Evolutionary conservation across 2,888 invertebrate genomes (phyloP).

Genomic region (Dynastes maya): DNA sequence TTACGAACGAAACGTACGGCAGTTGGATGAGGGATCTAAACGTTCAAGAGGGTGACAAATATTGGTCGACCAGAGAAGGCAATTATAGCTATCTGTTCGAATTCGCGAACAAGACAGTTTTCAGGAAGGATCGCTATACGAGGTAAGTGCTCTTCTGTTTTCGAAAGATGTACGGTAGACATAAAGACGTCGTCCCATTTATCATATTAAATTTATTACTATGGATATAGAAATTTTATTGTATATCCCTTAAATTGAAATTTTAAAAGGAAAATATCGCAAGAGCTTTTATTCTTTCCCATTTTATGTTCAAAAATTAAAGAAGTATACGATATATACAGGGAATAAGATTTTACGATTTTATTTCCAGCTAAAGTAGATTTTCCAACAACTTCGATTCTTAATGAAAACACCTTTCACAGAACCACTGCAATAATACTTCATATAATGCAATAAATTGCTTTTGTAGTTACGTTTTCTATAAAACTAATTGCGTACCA

Average conservation of each 20-base stretch:
- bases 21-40: constrained; percentile 89
- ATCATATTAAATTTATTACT: neutral
- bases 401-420: no score
- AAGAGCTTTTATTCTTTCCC: no score
- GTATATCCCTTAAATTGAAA: neutral
- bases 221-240: constrained; percentile 1
- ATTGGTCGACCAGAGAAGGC: constrained; percentile 88
- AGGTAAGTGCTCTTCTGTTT: constrained; percentile 61
- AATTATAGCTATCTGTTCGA: constrained; percentile 84
- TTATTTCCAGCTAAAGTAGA: no score
- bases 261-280: no score
- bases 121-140: constrained; percentile 75
- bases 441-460: no score
- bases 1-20: constrained; percentile 84
- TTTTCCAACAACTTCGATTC: no score
- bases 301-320: no score
- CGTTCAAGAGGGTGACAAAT: constrained; percentile 77
- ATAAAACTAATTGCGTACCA: no score
- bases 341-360: no score
- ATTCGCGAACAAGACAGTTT: constrained; percentile 82
- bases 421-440: no score
- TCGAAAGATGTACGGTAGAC: neutral
- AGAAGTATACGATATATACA: no score
- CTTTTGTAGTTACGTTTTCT: no score
- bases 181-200: neutral